Conservation (phyloP, 2,888 invertebrate genomes). For the Argyresthia goedartella region DNA sequence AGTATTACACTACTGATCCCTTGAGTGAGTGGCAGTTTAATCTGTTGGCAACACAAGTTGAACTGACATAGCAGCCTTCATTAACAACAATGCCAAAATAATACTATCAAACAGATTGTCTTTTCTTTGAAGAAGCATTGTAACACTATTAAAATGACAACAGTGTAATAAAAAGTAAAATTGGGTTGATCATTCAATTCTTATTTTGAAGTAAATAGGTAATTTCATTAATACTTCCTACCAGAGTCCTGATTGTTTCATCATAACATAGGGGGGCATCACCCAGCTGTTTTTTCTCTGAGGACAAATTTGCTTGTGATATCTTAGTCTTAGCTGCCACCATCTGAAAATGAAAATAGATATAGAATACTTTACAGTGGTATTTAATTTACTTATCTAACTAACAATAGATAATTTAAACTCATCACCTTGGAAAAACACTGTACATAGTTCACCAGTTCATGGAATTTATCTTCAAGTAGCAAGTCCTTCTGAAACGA, state of each 20-base stretch:
- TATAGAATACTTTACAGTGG: background rate
- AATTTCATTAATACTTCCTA: conserved; percentile 48
- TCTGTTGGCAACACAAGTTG: too few relatives aligned
- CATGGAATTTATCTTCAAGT: conserved; percentile 37
- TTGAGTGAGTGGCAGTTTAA: too few relatives aligned
- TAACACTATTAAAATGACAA: too few relatives aligned
- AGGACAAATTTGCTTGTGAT: conserved; percentile 32
- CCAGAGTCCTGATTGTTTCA: conserved; percentile 39
- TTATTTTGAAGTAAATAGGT: conserved; percentile 44
- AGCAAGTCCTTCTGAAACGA: conserved; percentile 36
- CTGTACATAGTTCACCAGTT: conserved; percentile 44
- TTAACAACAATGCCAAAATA: too few relatives aligned
- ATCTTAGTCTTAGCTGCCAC: conserved; percentile 40
- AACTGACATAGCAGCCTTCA: too few relatives aligned
- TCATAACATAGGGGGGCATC: conserved; percentile 33
- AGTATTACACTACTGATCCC: too few relatives aligned
- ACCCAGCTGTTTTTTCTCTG: conserved; percentile 20
- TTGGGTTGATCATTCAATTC: conserved; percentile 20
- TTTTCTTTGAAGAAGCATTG: too few relatives aligned
- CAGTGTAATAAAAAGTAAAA: too few relatives aligned
- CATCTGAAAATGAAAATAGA: conserved; percentile 36
- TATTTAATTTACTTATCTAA: too few relatives aligned
- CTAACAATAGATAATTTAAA: background rate
- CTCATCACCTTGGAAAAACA: conserved; percentile 43
- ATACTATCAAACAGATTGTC: too few relatives aligned